phyloP scores from a whole-genome alignment of 2,888 invertebrate genomes.

The Atherix ibis region DNA sequence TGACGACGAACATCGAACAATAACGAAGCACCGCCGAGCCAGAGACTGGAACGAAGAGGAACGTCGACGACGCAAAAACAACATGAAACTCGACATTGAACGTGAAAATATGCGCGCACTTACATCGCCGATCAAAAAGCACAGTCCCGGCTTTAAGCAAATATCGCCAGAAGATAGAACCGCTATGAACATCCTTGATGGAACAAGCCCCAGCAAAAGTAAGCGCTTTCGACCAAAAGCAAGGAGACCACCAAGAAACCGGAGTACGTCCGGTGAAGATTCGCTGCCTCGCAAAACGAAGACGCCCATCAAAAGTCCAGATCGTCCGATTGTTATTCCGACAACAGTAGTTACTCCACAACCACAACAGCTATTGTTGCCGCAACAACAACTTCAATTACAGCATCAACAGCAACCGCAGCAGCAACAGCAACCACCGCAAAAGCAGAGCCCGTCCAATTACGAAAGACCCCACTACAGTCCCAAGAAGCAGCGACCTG shows the following conservation, averaged over 20 bases:
- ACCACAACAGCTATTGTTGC: no score
- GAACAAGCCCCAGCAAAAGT: constrained; percentile 27
- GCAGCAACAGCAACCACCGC: constrained; percentile 1
- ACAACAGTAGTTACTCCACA: constrained; percentile 1
- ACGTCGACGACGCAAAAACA: constrained; percentile 52
- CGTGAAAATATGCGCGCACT: constrained; percentile 40
- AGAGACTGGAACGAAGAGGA: constrained; percentile 51
- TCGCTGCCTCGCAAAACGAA: constrained; percentile 14
- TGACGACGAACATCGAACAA: constrained; percentile 37
- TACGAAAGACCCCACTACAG: constrained; percentile 26
- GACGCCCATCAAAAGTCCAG: constrained; percentile 11
- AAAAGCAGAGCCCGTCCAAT: constrained; percentile 34
- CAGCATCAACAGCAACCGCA: not conserved
- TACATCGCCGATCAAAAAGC: constrained; percentile 32
- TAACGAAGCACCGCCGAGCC: constrained; percentile 17
- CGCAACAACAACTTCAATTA: no score
- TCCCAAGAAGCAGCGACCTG: constrained; percentile 18
- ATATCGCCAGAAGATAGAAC: constrained; percentile 24
- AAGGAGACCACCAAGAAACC: constrained; percentile 25
- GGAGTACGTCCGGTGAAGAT: constrained; percentile 23
- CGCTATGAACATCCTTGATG: constrained; percentile 18
- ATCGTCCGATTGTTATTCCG: constrained; percentile 3
- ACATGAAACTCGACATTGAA: constrained; percentile 59
- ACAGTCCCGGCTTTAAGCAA: constrained; percentile 14
- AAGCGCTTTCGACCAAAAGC: constrained; percentile 33